These are phyloP conservation scores for Hemiscyllium ocellatum DNA, from an alignment of 2,113 vertebrate genomes.

Conservation along the genomic window DNA sequence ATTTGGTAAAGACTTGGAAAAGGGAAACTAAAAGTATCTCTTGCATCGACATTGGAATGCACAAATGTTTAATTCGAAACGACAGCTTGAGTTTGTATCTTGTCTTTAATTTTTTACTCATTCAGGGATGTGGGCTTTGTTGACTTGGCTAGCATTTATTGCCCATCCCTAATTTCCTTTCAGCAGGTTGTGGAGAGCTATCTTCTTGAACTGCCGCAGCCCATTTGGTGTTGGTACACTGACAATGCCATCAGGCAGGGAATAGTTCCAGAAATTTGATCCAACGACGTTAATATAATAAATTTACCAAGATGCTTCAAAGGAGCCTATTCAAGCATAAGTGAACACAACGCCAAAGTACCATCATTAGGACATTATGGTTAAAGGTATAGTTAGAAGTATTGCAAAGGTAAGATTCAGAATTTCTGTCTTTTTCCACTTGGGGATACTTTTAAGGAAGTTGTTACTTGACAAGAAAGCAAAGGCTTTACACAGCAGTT, in stretches of 20 bases:
- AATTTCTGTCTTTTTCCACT: neutral
- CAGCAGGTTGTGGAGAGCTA: too few relatives aligned
- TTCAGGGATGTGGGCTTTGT: too few relatives aligned
- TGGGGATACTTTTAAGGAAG: neutral
- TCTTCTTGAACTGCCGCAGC: too few relatives aligned
- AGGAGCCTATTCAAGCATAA: neutral
- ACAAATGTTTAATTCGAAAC: neutral
- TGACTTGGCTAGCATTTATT: too few relatives aligned
- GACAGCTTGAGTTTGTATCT: neutral
- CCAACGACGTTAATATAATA: neutral
- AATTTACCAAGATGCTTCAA: neutral
- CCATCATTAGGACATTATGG: neutral
- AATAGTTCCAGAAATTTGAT: too few relatives aligned
- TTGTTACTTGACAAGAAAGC: neutral
- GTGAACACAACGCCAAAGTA: neutral
- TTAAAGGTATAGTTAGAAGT: neutral
- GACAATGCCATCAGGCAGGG: too few relatives aligned
- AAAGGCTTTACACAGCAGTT: neutral
- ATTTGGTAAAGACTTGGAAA: neutral
- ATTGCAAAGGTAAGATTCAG: neutral
- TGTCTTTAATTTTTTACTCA: too few relatives aligned
- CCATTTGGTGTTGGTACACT: too few relatives aligned
- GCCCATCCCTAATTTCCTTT: too few relatives aligned
- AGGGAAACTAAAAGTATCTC: too few relatives aligned
- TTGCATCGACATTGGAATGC: neutral